Percentiles rank a stretch among this genome's conserved stretches.
These are phyloP conservation scores for Regulus satrapa DNA, from an alignment of 2,113 vertebrate genomes.

Conservation along the genomic window DNA sequence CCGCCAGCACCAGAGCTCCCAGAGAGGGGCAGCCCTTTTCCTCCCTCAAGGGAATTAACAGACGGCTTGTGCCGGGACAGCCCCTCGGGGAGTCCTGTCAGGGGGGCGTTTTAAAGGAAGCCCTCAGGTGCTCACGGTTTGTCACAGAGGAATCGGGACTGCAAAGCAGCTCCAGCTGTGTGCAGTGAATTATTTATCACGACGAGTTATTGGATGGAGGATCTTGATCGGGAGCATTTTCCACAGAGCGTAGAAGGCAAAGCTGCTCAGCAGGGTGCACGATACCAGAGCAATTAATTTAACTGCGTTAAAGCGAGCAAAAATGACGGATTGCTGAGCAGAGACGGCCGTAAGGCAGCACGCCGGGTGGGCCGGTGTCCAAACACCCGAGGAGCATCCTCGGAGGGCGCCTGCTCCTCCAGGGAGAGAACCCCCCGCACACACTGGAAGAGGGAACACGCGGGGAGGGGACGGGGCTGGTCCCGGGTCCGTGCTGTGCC, in stretches of 20 bases:
- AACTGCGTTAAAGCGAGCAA: background rate
- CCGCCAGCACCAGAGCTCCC: accelerated
- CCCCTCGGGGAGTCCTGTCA: accelerated
- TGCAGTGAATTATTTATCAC: background rate
- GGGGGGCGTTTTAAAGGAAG: accelerated
- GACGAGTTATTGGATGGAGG: background rate
- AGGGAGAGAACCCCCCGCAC: background rate
- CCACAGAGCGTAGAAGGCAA: background rate
- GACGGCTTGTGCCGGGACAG: background rate
- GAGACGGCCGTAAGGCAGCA: background rate
- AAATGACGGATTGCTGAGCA: background rate
- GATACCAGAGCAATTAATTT: background rate
- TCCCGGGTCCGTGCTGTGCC: no score
- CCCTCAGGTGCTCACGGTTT: background rate
- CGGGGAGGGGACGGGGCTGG: no score
- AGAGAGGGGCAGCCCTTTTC: background rate
- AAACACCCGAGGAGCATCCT: background rate
- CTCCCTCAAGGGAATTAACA: no score
- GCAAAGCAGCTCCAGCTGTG: background rate
- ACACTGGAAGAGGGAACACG: background rate
- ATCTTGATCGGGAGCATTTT: background rate
- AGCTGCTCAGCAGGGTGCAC: background rate
- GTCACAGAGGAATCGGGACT: background rate
- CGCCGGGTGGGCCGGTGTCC: background rate
- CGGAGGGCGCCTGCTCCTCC: background rate